Evolutionary conservation across 2,888 invertebrate genomes (phyloP), one percentile per base, ranked within the genome.

Genomic region (Petrolisthes cinctipes): DNA sequence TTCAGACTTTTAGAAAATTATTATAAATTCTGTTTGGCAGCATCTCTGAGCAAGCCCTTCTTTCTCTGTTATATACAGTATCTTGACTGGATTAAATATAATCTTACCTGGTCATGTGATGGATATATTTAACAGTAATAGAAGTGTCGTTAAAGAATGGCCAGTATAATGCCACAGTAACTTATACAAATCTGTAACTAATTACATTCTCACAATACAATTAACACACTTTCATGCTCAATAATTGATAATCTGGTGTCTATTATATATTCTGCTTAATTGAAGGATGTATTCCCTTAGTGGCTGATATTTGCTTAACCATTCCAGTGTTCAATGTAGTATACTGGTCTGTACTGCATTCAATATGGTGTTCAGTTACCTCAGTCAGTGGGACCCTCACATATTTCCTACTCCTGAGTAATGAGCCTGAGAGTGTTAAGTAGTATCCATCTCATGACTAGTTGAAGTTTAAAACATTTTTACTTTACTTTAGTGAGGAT

Each of bases 31-130:
- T 37, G 66, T 61, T 61, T 61, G 66, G 66, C 66, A 61, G 66
- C 66, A 61, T 61, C 66, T 61, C 66, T 14, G 66, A 17, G 9
- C 66, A 61, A 61, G 66, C 17, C 66, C 66, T 75, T n/a, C 75
- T 20, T 9, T 75, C 9, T 75, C 9, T 75, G 75, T 75, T 75
- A 75, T 75, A n/a, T 75, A 71, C 11, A 37, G 11, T 80, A 75
- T 75, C 3, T 20, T 75, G 20, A n/a, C 7, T 66, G 11, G 7
- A 14, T 75, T 75, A n/a, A 20, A 75, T 4, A 75, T 9, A 2
- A 75, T 9, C 20, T 75, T 14, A 14, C 9, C 66, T 61, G 17
- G 66, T 17, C 66, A 17, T 61, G 66, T 9, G 66, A 61, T 61
- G 75, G 75, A 75, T n/a, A 7, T 56, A 2, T 37, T 37, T 37